Percentiles rank a stretch among this genome's conserved stretches.
Conservation (phyloP, 2,113 vertebrate genomes). For the Hyaena hyaena region DNA sequence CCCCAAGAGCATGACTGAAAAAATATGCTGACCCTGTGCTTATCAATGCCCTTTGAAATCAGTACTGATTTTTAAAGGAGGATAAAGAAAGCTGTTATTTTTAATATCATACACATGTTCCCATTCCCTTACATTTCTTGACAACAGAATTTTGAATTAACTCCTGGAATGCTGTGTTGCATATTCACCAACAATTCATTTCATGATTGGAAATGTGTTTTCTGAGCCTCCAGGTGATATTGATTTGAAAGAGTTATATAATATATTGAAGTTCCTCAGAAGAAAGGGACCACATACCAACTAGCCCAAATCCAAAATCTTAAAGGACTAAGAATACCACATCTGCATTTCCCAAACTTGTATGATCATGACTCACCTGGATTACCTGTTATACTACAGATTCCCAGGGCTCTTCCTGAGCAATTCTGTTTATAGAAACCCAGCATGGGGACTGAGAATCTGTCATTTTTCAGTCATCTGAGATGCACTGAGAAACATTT, state of each 20-base stretch:
- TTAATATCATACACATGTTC: neutral
- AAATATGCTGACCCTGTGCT: slow-evolving; percentile 28
- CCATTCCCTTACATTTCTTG: slow-evolving; percentile 7
- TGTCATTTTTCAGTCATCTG: neutral
- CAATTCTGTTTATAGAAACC: neutral
- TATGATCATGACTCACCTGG: neutral
- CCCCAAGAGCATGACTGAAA: slow-evolving; percentile 41
- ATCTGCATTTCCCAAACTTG: neutral
- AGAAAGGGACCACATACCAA: neutral
- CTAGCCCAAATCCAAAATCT: neutral
- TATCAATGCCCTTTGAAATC: slow-evolving; percentile 56
- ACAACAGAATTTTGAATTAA: slow-evolving; percentile 50
- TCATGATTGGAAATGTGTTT: neutral
- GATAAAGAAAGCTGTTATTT: slow-evolving; percentile 49
- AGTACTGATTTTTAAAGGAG: slow-evolving; percentile 46
- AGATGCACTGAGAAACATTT: slow-evolving; percentile 29
- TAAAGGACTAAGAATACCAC: neutral
- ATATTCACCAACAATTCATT: neutral
- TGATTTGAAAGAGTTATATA: neutral
- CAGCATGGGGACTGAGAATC: neutral
- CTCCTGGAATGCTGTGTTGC: slow-evolving; percentile 35
- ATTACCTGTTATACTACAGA: neutral
- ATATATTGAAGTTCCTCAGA: slow-evolving; percentile 26
- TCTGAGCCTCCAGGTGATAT: neutral
- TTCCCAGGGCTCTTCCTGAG: neutral